Conservation (phyloP, 2,113 vertebrate species). For the Thomomys bottae region DNA sequence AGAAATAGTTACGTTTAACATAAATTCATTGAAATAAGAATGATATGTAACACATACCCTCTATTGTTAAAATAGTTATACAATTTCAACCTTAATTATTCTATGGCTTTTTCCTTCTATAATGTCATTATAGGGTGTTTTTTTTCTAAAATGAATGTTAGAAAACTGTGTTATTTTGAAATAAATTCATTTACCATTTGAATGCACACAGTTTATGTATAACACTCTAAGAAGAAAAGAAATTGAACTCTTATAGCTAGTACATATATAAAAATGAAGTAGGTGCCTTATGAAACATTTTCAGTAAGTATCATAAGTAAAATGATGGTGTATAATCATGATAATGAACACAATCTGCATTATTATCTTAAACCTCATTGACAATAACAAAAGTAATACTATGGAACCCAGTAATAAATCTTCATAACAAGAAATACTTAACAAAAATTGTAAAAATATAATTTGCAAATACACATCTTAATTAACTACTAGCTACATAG, state of each 20-base stretch:
- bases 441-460: neutral
- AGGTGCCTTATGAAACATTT: neutral
- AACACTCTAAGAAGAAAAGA: conserved; percentile 15
- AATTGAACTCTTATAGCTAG: conserved; percentile 1
- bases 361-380: neutral
- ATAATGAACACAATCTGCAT: neutral
- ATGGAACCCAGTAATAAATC: neutral
- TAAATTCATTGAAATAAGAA: neutral
- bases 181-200: conserved; percentile 40
- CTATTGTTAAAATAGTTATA: neutral
- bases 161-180: neutral
- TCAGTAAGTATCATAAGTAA: neutral
- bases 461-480: neutral
- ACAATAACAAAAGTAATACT: neutral
- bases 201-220: neutral
- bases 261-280: conserved; percentile 10
- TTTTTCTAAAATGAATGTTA: conserved; percentile 22
- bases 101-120: neutral
- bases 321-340: neutral
- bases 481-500: neutral
- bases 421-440: neutral
- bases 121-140: neutral
- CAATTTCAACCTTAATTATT: conserved; percentile 16
- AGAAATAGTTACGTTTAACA: neutral
- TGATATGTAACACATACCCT: neutral